These are phyloP conservation scores for Geotrupes spiniger DNA, from an alignment of 2,888 invertebrate genomes.

Conservation along the genomic window DNA sequence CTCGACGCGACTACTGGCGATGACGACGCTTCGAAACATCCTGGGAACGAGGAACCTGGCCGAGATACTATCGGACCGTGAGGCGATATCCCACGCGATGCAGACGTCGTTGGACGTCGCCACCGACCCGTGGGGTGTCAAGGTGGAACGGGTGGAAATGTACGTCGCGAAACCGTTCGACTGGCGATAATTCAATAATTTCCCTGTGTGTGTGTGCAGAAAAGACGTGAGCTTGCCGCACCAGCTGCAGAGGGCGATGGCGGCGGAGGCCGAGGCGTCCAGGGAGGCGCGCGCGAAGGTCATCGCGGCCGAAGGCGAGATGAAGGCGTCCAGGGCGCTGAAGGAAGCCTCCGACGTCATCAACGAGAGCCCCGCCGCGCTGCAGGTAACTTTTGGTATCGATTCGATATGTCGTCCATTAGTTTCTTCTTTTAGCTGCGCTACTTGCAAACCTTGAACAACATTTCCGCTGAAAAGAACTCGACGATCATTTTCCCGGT, in stretches of 20 bases:
- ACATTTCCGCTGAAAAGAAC: conserved; percentile 92
- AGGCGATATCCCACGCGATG: conserved; percentile 89
- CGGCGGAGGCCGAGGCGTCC: conserved; percentile 78
- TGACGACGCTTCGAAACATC: conserved; percentile 84
- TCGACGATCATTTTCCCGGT: conserved; percentile 93
- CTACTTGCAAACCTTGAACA: conserved; percentile 87
- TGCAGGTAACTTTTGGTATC: conserved; percentile 54
- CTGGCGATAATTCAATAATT: too few species aligned
- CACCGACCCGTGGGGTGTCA: conserved; percentile 90
- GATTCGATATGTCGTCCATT: neutral
- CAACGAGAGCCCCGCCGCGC: conserved; percentile 75
- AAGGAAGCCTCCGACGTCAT: conserved; percentile 87
- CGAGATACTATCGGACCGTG: conserved; percentile 88
- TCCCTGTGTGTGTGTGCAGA: too few species aligned
- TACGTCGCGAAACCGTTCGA: conserved; percentile 53
- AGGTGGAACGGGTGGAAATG: conserved; percentile 95
- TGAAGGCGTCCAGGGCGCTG: conserved; percentile 79
- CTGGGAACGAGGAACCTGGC: conserved; percentile 89
- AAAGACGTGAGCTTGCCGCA: conserved; percentile 77
- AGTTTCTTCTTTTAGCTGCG: conserved; percentile 59
- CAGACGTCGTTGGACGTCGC: conserved; percentile 81
- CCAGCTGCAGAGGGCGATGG: conserved; percentile 78
- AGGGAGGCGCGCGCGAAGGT: conserved; percentile 78
- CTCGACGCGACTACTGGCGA: conserved; percentile 77
- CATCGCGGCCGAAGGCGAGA: conserved; percentile 83